phyloP scores from a whole-genome alignment of 2,888 invertebrate genomes.

The Clivina fossor region DNA sequence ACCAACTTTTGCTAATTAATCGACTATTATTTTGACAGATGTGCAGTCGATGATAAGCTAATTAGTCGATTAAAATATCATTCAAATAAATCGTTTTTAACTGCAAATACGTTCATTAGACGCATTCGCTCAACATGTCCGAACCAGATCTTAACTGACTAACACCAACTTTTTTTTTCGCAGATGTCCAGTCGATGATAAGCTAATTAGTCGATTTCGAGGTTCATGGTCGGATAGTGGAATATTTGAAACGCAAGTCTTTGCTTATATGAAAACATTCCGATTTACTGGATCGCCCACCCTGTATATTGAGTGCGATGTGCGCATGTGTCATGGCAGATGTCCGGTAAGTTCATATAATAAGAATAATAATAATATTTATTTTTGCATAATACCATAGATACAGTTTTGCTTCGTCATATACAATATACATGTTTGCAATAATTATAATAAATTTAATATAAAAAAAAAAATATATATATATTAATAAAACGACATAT shows the following conservation, averaged over 20 bases:
- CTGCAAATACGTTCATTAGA: too few species aligned
- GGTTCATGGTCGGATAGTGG: conserved; percentile 92
- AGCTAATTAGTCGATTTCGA: conserved; percentile 86
- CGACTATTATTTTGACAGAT: conserved; percentile 10
- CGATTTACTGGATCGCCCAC: conserved; percentile 93
- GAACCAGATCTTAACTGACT: too few species aligned
- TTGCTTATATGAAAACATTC: conserved; percentile 93
- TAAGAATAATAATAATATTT: too few species aligned
- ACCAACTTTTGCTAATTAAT: too few species aligned
- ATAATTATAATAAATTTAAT: too few species aligned
- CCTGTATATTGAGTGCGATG: conserved; percentile 91
- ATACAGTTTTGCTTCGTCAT: too few species aligned
- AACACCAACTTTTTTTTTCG: conserved; percentile 44
- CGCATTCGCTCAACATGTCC: too few species aligned
- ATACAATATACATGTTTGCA: too few species aligned
- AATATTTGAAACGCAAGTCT: conserved; percentile 90
- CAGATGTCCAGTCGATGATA: conserved; percentile 90
- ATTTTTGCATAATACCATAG: too few species aligned
- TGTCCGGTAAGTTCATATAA: conserved; percentile 73
- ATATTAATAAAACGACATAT: too few species aligned
- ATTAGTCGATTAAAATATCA: conserved; percentile 12
- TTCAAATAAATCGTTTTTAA: too few species aligned
- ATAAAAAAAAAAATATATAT: too few species aligned
- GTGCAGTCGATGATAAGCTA: not conserved
- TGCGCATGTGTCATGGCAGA: conserved; percentile 91